These are phyloP conservation scores for Tursiops truncatus DNA, from an alignment of 2,113 vertebrate species.

Conservation along the genomic window DNA sequence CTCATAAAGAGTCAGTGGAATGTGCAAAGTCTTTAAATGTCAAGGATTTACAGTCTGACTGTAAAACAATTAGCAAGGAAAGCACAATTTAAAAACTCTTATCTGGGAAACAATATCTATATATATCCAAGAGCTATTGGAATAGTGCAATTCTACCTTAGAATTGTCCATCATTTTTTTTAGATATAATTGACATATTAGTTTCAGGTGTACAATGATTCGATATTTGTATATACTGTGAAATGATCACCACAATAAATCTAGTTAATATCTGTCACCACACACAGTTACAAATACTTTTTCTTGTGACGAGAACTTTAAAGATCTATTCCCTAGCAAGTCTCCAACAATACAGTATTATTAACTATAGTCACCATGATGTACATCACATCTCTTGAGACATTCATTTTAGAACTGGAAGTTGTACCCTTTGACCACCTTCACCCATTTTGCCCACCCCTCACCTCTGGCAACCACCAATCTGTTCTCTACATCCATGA, in stretches of 20 bases:
- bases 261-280: not conserved
- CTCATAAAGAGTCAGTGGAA: not conserved
- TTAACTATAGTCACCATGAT: not conserved
- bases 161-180: not conserved
- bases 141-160: not conserved
- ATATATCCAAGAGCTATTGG: too few species aligned
- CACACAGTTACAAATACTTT: not conserved
- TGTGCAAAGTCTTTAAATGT: not conserved
- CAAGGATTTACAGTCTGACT: not conserved
- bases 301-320: not conserved
- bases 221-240: not conserved
- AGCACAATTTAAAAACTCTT: not conserved
- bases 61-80: conserved; percentile 28
- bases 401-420: not conserved
- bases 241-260: not conserved
- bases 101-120: not conserved
- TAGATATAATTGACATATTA: not conserved
- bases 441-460: not conserved
- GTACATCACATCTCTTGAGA: not conserved
- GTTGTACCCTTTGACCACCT: not conserved
- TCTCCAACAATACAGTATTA: not conserved
- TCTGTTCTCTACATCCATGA: not conserved
- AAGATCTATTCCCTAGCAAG: not conserved
- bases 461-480: not conserved
- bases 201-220: not conserved